A percentile compares a stretch with the other conserved stretches of the same genome.
phyloP scores from a whole-genome alignment of 2,113 vertebrate genomes.

The Centropristis striata region DNA sequence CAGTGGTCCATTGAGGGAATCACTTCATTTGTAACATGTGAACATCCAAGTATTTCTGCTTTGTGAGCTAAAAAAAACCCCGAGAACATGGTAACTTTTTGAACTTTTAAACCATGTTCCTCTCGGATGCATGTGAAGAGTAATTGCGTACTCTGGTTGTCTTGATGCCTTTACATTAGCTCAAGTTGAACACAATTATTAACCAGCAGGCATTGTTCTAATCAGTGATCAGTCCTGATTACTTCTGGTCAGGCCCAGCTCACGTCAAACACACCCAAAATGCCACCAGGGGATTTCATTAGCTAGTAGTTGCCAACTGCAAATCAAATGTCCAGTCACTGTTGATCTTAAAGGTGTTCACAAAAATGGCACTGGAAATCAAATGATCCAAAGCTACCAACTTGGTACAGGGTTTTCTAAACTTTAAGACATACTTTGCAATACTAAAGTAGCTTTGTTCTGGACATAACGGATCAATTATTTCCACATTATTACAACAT shows the following conservation, averaged over 20 bases:
- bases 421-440: background rate
- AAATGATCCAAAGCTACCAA: too few species aligned
- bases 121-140: background rate
- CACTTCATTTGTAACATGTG: slow-evolving; percentile 7
- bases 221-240: slow-evolving; percentile 2
- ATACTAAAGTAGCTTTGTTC: background rate
- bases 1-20: background rate
- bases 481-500: background rate
- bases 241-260: background rate
- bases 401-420: background rate
- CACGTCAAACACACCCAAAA: background rate
- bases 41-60: background rate
- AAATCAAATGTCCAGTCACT: slow-evolving; percentile 2
- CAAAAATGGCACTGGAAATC: too few species aligned
- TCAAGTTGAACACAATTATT: slow-evolving; percentile 2
- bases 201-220: slow-evolving; percentile 15
- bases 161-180: background rate
- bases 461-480: too few species aligned
- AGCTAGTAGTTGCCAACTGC: slow-evolving; percentile 3
- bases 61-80: slow-evolving; percentile 3
- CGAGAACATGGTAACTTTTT: too few species aligned
- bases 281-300: slow-evolving; percentile 3
- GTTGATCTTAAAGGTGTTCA: too few species aligned
- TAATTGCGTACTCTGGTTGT: background rate
- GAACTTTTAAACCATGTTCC: background rate